These are phyloP conservation scores for Bilobella aurantiaca DNA, from an alignment of 1,140 invertebrate genomes.

Conservation along the genomic window DNA sequence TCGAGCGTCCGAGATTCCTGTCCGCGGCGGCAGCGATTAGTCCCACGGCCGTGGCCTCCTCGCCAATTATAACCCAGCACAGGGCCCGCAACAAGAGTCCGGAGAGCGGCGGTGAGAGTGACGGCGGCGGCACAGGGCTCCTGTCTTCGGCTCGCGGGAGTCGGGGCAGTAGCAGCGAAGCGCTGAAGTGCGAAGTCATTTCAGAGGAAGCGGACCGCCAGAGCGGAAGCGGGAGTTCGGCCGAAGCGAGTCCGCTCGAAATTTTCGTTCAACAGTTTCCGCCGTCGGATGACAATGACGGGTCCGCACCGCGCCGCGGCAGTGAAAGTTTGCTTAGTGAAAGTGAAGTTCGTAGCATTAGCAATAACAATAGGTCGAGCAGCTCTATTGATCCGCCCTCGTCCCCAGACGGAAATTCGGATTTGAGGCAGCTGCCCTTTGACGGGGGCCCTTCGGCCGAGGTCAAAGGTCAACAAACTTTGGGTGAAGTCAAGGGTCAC, in stretches of 20 bases:
- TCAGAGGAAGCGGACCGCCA: slow-evolving; percentile 30
- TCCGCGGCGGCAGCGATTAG: slow-evolving; percentile 34
- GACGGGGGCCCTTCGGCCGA: neutral
- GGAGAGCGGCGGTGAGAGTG: slow-evolving; percentile 16
- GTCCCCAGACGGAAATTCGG: neutral
- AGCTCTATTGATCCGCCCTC: neutral
- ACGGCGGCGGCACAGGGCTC: slow-evolving; percentile 9
- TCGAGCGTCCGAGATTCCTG: slow-evolving; percentile 31
- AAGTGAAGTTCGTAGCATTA: neutral
- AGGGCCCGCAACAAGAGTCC: slow-evolving; percentile 29
- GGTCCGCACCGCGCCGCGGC: slow-evolving; percentile 26
- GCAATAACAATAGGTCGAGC: neutral
- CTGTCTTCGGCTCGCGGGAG: slow-evolving; percentile 20
- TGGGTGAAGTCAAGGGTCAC: neutral
- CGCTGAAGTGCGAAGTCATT: slow-evolving; percentile 31
- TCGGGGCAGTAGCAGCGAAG: slow-evolving; percentile 31
- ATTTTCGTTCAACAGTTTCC: slow-evolving; percentile 35
- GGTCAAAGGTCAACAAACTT: neutral
- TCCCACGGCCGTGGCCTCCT: slow-evolving; percentile 30
- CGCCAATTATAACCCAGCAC: slow-evolving; percentile 31
- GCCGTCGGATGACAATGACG: slow-evolving; percentile 32
- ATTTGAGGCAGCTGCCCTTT: neutral
- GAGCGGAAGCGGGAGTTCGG: slow-evolving; percentile 26
- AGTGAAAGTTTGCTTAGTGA: slow-evolving; percentile 15
- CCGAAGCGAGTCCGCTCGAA: slow-evolving; percentile 33